Percentiles rank a stretch among this genome's conserved stretches.
These are phyloP conservation scores for Phalacrocorax pelagicus DNA, from an alignment of 2,113 vertebrate species.

Conservation along the genomic window DNA sequence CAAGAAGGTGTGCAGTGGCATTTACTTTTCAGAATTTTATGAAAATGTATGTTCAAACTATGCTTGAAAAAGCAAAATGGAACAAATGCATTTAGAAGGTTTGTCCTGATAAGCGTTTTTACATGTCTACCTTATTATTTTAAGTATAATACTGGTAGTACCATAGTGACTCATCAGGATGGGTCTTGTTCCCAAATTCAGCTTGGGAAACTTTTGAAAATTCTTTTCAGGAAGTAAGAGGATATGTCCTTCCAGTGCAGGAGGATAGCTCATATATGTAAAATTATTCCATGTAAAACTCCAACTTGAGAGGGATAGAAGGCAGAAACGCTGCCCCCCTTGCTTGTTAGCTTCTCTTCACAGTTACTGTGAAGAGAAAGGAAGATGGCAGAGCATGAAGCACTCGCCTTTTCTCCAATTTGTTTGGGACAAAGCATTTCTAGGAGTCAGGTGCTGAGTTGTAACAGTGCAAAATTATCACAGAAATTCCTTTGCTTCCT, in stretches of 20 bases:
- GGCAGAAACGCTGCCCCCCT: rapidly evolving
- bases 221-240: not conserved
- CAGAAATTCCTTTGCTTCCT: not conserved
- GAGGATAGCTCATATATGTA: not conserved
- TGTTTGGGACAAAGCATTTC: not conserved
- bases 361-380: not conserved
- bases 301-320: not conserved
- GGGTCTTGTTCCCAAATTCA: not conserved
- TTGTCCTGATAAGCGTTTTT: not conserved
- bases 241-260: not conserved
- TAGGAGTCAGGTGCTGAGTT: not conserved
- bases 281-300: not conserved
- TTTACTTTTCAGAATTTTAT: not conserved
- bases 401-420: not conserved
- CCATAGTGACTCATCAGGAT: not conserved
- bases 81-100: not conserved
- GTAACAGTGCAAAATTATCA: not conserved
- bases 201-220: not conserved
- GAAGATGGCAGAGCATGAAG: not conserved
- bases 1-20: not conserved
- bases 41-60: not conserved
- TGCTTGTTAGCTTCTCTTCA: not conserved
- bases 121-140: not conserved
- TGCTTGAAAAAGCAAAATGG: not conserved
- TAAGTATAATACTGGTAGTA: not conserved